Evolutionary conservation across 2,113 vertebrate genomes (phyloP).

Genomic region (Pseudonaja textilis): DNA sequence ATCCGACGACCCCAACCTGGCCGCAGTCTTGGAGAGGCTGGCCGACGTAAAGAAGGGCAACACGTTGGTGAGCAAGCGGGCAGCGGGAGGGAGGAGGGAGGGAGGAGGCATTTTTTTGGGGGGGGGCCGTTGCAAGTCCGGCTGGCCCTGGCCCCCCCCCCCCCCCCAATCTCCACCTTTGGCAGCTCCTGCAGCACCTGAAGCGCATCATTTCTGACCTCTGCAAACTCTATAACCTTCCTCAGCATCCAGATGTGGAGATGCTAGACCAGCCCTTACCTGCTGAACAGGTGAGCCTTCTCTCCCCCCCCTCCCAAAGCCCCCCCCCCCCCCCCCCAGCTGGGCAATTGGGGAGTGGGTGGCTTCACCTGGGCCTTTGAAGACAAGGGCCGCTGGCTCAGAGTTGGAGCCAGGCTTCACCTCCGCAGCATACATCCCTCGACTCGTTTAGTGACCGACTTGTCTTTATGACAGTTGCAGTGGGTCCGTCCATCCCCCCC

Average conservation of each 20-base stretch:
- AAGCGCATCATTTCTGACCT: slow-evolving; percentile 96
- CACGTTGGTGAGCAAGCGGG: slow-evolving; percentile 80
- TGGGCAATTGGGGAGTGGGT: no score
- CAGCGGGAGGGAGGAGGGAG: background rate
- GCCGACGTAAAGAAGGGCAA: slow-evolving; percentile 93
- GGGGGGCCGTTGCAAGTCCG: background rate
- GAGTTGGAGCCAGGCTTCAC: no score
- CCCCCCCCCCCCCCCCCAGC: background rate
- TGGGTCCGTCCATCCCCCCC: no score
- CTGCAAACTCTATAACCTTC: slow-evolving; percentile 96
- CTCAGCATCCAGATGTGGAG: slow-evolving; percentile 95
- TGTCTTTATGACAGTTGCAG: no score
- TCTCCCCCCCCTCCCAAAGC: no score
- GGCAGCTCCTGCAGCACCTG: slow-evolving; percentile 91
- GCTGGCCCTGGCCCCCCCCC: background rate
- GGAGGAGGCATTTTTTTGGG: background rate
- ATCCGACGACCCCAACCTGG: slow-evolving; percentile 92
- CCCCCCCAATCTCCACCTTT: accelerated
- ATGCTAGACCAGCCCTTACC: slow-evolving; percentile 97
- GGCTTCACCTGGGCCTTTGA: no score
- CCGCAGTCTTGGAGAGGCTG: slow-evolving; percentile 89
- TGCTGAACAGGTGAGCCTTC: slow-evolving; percentile 80
- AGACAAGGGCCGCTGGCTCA: no score
- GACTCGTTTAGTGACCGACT: background rate
- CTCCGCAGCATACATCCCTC: no score